Conservation (phyloP, 1,140 invertebrate genomes). For the Argopecten irradians region DNA sequence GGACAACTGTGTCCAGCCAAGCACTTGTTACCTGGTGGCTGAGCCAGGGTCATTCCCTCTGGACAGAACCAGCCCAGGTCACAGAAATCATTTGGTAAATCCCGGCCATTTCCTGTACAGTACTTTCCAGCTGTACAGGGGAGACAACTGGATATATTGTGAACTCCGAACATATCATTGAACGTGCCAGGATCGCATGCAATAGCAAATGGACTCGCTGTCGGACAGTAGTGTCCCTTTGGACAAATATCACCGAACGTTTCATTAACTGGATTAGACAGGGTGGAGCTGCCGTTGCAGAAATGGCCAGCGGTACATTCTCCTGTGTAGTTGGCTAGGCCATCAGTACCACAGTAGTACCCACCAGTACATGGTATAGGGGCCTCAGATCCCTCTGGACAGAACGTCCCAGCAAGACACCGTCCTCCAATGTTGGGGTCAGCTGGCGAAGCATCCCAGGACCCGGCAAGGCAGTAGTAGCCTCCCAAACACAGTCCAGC, state of each 20-base stretch:
- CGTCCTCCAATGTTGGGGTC: slow-evolving; percentile 68
- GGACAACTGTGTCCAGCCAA: slow-evolving; percentile 72
- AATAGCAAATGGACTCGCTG: slow-evolving; percentile 62
- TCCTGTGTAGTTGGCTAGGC: slow-evolving; percentile 63
- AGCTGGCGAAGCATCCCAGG: slow-evolving; percentile 66
- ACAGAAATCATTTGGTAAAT: slow-evolving; percentile 68
- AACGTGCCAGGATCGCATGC: slow-evolving; percentile 67
- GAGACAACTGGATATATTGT: slow-evolving; percentile 70
- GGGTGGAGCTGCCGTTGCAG: slow-evolving; percentile 67
- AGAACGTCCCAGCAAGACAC: slow-evolving; percentile 71
- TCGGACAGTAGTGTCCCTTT: slow-evolving; percentile 73
- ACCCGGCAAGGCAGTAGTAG: slow-evolving; percentile 72
- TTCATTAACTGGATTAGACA: slow-evolving; percentile 70
- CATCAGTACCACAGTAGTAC: slow-evolving; percentile 70
- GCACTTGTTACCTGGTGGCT: slow-evolving; percentile 72
- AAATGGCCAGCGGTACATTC: slow-evolving; percentile 68
- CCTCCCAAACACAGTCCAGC: slow-evolving; percentile 68
- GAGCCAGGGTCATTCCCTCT: slow-evolving; percentile 69
- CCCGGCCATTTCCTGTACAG: slow-evolving; percentile 68
- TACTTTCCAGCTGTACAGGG: slow-evolving; percentile 74
- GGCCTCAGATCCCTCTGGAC: slow-evolving; percentile 66
- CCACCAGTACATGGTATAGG: slow-evolving; percentile 68
- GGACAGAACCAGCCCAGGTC: slow-evolving; percentile 73
- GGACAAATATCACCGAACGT: slow-evolving; percentile 73
- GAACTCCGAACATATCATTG: slow-evolving; percentile 64